Conservation (phyloP, 1,140 invertebrate species). For the Nomia melanderi region DNA sequence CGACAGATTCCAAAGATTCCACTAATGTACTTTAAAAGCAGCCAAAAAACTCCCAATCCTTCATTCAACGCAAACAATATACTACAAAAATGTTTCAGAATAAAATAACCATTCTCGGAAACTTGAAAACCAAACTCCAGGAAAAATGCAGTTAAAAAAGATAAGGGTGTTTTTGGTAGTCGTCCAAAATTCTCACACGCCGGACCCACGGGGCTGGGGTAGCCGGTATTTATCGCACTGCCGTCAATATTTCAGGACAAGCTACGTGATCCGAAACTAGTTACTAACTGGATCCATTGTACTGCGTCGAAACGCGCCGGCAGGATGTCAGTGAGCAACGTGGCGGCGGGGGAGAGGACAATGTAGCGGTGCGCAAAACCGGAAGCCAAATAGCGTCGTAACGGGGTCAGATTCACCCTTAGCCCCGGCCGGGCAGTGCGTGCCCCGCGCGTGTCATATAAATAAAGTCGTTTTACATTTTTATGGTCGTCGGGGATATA, state of each 20-base stretch:
- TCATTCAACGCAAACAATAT: too few relatives aligned
- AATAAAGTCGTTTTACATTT: conserved; percentile 74
- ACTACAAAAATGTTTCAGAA: too few relatives aligned
- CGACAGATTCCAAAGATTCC: too few relatives aligned
- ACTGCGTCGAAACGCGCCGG: conserved; percentile 5
- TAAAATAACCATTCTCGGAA: too few relatives aligned
- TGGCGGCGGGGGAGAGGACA: conserved; percentile 12
- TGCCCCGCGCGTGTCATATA: conserved; percentile 61
- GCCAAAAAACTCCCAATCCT: too few relatives aligned
- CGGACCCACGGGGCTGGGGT: neutral
- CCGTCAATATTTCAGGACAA: conserved; percentile 51
- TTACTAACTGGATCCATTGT: conserved; percentile 34
- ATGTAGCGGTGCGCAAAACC: conserved; percentile 51
- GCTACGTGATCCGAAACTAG: conserved; percentile 51
- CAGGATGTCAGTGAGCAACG: conserved; percentile 15
- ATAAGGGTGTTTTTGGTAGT: neutral
- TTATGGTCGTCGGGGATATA: conserved; percentile 55
- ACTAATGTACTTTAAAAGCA: too few relatives aligned
- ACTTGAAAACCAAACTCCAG: too few relatives aligned
- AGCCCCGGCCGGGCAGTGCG: conserved; percentile 38
- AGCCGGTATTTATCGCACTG: conserved; percentile 28
- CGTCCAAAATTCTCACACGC: conserved; percentile 1
- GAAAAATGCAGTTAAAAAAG: too few relatives aligned
- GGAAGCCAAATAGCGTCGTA: conserved; percentile 64
- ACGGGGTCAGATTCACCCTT: conserved; percentile 55